Evolutionary conservation across 2,113 vertebrate species (phyloP).

Genomic region (Trinectes maculatus): DNA sequence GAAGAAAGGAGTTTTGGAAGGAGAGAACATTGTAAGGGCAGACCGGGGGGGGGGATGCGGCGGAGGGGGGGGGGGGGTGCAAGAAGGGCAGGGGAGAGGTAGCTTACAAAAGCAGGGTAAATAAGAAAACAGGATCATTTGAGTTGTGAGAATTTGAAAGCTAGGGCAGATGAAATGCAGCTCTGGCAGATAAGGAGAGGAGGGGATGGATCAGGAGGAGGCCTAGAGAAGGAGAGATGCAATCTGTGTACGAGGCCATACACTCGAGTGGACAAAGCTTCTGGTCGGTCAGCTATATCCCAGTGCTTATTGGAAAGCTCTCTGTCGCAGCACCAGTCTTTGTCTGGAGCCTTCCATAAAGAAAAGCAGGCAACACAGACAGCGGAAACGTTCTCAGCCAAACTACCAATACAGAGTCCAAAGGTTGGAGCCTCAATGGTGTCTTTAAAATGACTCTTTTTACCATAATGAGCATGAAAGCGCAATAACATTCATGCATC

Average conservation of each 20-base stretch:
- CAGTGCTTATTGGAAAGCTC: slow-evolving; percentile 50
- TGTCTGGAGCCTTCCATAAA: slow-evolving; percentile 30
- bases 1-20: slow-evolving; percentile 37
- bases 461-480: background rate
- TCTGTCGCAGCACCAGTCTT: slow-evolving; percentile 30
- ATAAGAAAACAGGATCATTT: slow-evolving; percentile 38
- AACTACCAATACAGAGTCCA: slow-evolving; percentile 13
- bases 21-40: slow-evolving; percentile 13
- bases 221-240: slow-evolving; percentile 53
- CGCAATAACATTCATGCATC: background rate
- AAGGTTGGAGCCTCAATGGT: background rate
- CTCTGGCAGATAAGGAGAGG: slow-evolving; percentile 49
- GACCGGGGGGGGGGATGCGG: background rate
- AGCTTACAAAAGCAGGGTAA: slow-evolving; percentile 40
- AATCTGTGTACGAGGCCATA: slow-evolving; percentile 53
- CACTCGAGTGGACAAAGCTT: slow-evolving; percentile 62
- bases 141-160: slow-evolving; percentile 48
- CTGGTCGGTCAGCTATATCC: slow-evolving; percentile 38
- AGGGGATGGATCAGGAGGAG: slow-evolving; percentile 37
- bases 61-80: slow-evolving; percentile 4
- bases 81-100: slow-evolving; percentile 8
- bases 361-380: slow-evolving; percentile 6
- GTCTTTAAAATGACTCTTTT: slow-evolving; percentile 2
- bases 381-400: slow-evolving; percentile 2
- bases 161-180: slow-evolving; percentile 49